Conservation (phyloP, 2,797 vertebrate species). For the Sebastes aleutianus region DNA sequence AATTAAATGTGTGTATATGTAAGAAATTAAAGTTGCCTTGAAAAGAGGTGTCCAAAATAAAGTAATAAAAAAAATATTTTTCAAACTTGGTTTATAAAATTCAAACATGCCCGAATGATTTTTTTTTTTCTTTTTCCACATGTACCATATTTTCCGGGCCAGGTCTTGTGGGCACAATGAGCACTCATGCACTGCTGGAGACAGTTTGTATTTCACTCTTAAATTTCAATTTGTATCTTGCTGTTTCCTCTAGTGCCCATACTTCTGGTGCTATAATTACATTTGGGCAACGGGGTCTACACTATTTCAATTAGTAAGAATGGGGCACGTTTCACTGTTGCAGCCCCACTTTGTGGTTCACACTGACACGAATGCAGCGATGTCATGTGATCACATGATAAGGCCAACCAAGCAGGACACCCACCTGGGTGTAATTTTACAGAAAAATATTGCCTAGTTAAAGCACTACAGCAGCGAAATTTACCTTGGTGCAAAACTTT, state of each 20-base stretch:
- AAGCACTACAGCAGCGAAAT: constrained; percentile 70
- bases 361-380: constrained; percentile 19
- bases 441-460: constrained; percentile 70
- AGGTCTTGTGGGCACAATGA: constrained; percentile 58
- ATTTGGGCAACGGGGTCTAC: constrained; percentile 71
- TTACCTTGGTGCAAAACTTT: constrained; percentile 70
- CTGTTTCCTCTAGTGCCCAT: constrained; percentile 69
- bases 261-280: constrained; percentile 71
- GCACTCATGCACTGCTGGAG: constrained; percentile 67
- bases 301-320: constrained; percentile 73
- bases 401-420: constrained; percentile 63
- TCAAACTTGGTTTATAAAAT: not conserved
- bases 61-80: not conserved
- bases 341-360: constrained; percentile 50
- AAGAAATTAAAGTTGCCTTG: not conserved
- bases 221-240: constrained; percentile 77
- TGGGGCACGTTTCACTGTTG: constrained; percentile 43
- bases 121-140: not conserved
- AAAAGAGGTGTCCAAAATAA: not conserved
- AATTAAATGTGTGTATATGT: not conserved
- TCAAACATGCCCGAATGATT: not conserved
- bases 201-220: constrained; percentile 70
- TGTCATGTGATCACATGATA: constrained; percentile 56
- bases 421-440: constrained; percentile 73
- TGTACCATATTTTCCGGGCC: constrained; percentile 6